Conservation (phyloP, 2,113 vertebrate genomes). For the Xyliphius kryptos region DNA sequence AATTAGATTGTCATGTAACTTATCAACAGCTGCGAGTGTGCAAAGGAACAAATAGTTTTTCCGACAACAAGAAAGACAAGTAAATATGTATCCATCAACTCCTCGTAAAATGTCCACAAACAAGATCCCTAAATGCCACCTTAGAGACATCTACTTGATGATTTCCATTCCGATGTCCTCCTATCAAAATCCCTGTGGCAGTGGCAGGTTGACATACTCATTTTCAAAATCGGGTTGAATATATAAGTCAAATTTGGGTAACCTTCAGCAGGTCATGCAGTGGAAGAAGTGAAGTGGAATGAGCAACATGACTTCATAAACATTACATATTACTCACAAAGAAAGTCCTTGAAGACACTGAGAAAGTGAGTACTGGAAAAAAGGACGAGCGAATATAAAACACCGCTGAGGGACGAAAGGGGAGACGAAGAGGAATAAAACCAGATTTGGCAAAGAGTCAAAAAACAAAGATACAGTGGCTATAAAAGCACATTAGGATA, state of each 20-base stretch:
- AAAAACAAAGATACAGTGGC: not conserved
- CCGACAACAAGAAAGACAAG: not conserved
- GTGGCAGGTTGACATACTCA: not conserved
- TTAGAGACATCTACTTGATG: not conserved
- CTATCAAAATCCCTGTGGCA: not conserved
- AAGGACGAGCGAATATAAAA: not conserved
- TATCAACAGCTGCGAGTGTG: conserved; percentile 38
- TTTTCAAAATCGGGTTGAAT: not conserved
- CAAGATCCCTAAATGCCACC: not conserved
- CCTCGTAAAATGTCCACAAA: not conserved
- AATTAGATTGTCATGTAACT: conserved; percentile 37
- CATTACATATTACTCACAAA: not conserved
- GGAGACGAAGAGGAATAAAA: not conserved
- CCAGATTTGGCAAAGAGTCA: not conserved
- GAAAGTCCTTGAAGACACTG: not conserved
- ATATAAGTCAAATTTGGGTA: not conserved
- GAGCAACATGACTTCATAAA: not conserved
- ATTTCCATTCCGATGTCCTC: not conserved
- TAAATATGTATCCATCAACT: conserved; percentile 1
- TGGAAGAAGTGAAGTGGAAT: not conserved
- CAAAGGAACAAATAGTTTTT: conserved; percentile 34
- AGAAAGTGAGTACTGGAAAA: not conserved
- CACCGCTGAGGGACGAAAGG: not conserved
- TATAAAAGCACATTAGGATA: not conserved
- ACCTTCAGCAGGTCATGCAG: not conserved